Percentiles rank a stretch among this genome's conserved stretches.
phyloP scores from a whole-genome alignment of 2,113 vertebrate species.

The Ophthalmolycus amberensis region DNA sequence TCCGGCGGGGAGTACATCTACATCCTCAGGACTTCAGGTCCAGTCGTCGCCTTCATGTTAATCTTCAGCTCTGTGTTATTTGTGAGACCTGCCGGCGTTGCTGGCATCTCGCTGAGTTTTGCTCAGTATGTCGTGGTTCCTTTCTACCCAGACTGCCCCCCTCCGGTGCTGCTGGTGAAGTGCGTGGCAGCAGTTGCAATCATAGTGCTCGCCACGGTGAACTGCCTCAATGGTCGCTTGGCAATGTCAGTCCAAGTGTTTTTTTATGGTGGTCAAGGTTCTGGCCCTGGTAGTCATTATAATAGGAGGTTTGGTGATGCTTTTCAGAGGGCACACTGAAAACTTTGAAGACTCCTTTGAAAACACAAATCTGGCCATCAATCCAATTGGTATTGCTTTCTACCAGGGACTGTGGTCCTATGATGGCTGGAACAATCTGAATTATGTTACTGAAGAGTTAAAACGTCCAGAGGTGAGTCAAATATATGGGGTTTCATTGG shows the following conservation, averaged over 20 bases:
- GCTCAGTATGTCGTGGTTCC: slow-evolving; percentile 84
- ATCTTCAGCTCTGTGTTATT: slow-evolving; percentile 86
- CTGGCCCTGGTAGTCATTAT: slow-evolving; percentile 82
- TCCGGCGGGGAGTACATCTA: slow-evolving; percentile 92
- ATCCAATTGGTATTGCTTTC: slow-evolving; percentile 85
- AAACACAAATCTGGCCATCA: slow-evolving; percentile 78
- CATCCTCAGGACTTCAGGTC: slow-evolving; percentile 87
- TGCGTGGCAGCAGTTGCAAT: slow-evolving; percentile 84
- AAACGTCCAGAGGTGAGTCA: slow-evolving; percentile 86
- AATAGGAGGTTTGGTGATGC: slow-evolving; percentile 80
- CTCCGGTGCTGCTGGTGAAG: slow-evolving; percentile 76
- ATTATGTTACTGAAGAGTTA: slow-evolving; percentile 88
- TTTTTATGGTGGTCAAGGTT: slow-evolving; percentile 86
- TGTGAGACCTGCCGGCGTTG: slow-evolving; percentile 84
- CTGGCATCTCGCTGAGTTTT: slow-evolving; percentile 86
- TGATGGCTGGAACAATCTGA: slow-evolving; percentile 91
- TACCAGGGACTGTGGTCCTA: slow-evolving; percentile 92
- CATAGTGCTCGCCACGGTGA: slow-evolving; percentile 80
- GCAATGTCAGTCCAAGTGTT: slow-evolving; percentile 83
- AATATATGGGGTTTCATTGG: background rate
- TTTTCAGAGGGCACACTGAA: slow-evolving; percentile 78
- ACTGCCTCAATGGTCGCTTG: slow-evolving; percentile 86
- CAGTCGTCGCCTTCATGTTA: slow-evolving; percentile 86
- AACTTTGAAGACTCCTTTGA: slow-evolving; percentile 85
- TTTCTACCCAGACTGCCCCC: slow-evolving; percentile 86